Base-by-base conservation (phyloP, 1,140 invertebrate genomes). In the Zaprionus nigranus region DNA sequence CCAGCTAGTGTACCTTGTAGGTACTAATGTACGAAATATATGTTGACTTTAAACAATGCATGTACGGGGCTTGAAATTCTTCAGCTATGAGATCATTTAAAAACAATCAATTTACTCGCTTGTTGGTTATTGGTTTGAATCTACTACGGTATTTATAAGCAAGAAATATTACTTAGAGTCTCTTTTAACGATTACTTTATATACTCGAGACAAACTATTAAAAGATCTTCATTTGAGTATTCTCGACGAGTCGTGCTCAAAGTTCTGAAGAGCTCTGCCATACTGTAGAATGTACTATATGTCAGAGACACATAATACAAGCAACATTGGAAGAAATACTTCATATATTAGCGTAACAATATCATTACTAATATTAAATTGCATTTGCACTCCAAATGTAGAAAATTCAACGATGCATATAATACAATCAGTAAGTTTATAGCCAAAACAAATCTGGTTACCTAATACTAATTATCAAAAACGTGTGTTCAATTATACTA, bases 1-100 rank as follows among this genome's bases (percentile, higher is more conserved):
- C n/a, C n/a, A n/a, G 28, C n/a, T 7, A n/a, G 40, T 17, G 22
- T 17, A 30, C 26, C 5, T 13, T 26, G 46, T 22, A 46, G n/a
- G 7, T 46, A 20, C n/a, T 9, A 17, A 46, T 17, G n/a, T 17
- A 17, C 3, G 15, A 64, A 62, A 51, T 24, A 24, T 36, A 62
- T 46, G 7, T 46, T 17, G 40, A 1, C n/a, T 46, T 2, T 7
- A 46, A 46, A 17, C 40, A 46, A 46, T 46, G 40, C 24, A 6
- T 17, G 43, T 30, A 30, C 4, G 26, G 5, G 20, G 61, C n/a
- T 12, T 36, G 1, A n/a, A 9, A 59, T 59, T 24, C 43, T 17
- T 59, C 7, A 11, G 9, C 46, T 6, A 60, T 68, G 57, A 60
- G 43, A 68, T 68, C 56, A 68, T 68, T 51, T 30, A 36, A 43